A percentile compares a stretch with the other conserved stretches of the same genome.
These are phyloP conservation scores for Aphaenogaster floridana DNA, from an alignment of 1,140 invertebrate genomes.

Conservation along the genomic window DNA sequence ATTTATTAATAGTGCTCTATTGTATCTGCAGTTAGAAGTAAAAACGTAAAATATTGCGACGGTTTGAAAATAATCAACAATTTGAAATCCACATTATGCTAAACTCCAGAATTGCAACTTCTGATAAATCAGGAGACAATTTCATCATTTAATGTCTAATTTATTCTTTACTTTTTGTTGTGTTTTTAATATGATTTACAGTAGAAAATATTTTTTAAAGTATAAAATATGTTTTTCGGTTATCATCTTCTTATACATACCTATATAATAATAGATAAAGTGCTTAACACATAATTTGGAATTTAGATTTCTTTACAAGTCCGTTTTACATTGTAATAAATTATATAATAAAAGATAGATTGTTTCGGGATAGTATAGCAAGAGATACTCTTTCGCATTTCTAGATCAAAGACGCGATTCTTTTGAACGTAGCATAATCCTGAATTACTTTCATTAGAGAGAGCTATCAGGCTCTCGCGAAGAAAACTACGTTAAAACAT, in stretches of 20 bases:
- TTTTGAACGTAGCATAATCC: background rate
- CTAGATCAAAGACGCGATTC: background rate
- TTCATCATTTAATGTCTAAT: background rate
- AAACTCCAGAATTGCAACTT: background rate
- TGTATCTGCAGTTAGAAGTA: background rate
- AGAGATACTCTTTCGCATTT: background rate
- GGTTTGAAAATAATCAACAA: background rate
- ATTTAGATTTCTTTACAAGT: background rate
- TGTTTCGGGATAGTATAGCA: background rate
- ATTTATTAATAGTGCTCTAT: background rate
- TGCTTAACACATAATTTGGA: background rate
- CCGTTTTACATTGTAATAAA: background rate
- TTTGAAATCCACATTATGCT: background rate
- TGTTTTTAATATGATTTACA: background rate
- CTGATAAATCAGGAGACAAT: background rate
- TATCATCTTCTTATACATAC: background rate
- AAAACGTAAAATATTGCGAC: background rate
- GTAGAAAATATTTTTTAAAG: background rate
- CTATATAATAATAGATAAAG: conserved; percentile 9
- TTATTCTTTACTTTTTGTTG: background rate
- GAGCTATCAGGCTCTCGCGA: background rate
- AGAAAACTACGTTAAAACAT: conserved; percentile 10
- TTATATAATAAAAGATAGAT: background rate
- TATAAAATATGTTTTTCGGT: background rate
- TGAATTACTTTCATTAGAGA: conserved; percentile 2